Evolutionary conservation across 2,113 vertebrate species (phyloP), one percentile per base, ranked within the genome.

Genomic region (Bos javanicus): DNA sequence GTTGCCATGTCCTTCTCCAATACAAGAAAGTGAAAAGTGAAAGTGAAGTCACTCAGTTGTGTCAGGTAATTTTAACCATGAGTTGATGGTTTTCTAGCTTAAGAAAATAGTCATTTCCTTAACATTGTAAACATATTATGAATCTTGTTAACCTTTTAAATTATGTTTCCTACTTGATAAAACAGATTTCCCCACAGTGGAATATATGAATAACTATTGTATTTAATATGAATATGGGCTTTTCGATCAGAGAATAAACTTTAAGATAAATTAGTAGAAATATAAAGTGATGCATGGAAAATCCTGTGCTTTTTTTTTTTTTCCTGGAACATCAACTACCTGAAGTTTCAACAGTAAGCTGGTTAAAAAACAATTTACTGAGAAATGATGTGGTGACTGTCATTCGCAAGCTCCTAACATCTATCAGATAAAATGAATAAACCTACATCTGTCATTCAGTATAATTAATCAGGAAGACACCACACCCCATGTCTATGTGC

Each of bases 391-490:
- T 21, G 93, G 89, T 93, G 57, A 76, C 60, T 97, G 39, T 96
- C 64, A 90, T 94, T 95, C 92, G 9, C 76, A 97, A 89, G 48
- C 14, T 93, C 83, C n/a, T 48, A 95, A 97, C 96, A 98, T 97
- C 93, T 67, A 94, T 98, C 97, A 98, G 59, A 90, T 96, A 94
- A 91, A 97, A 76, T 98, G 98, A 99, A 98, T 99, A 98, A 99
- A 98, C 97, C 88, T 96, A 93, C 60, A 97, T 98, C 92, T 0
- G 21, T 98, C 98, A 97, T 96, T 95, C 94, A 97, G 80, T 96
- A 86, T 98, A 98, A 98, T 99, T 98, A 99, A 98, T 99, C 97
- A 98, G 97, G 96, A 98, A 0, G 0, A 59, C 92, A 97, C 54
- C 91, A 60, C 59, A 95, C 91, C 96, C 33, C 5, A 1, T 87